These are phyloP conservation scores for Eubucco bourcierii DNA, from an alignment of 2,113 vertebrate species.

Conservation along the genomic window DNA sequence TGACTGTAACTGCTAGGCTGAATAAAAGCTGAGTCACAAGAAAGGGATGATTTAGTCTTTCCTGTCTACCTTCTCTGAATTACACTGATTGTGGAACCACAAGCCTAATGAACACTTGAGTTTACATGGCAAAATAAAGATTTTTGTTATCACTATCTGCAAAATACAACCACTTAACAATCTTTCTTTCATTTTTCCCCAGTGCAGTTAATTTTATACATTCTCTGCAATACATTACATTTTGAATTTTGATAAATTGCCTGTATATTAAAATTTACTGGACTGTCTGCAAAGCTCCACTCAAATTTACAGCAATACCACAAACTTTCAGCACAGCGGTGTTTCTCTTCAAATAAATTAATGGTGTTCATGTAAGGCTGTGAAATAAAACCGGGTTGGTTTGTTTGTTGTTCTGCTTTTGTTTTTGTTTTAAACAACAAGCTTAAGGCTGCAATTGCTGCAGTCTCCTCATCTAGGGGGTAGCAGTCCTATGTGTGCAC, in stretches of 20 bases:
- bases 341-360: neutral
- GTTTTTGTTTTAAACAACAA: neutral
- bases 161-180: neutral
- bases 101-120: neutral
- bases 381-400: neutral
- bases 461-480: neutral
- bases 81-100: neutral
- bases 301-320: neutral
- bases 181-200: too few relatives aligned
- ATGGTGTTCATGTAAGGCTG: accelerated
- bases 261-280: neutral
- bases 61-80: neutral
- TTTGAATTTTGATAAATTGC: neutral
- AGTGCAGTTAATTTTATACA: neutral
- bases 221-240: neutral
- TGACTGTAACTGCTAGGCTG: neutral
- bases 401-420: too few relatives aligned
- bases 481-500: accelerated
- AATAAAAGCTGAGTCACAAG: constrained; percentile 50
- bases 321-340: neutral
- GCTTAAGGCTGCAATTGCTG: neutral
- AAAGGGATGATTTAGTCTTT: constrained; percentile 16
- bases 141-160: neutral
- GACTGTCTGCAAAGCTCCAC: neutral
- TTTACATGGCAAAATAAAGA: neutral